Conservation (phyloP, 2,888 invertebrate species). For the Napeogenes sylphis region DNA sequence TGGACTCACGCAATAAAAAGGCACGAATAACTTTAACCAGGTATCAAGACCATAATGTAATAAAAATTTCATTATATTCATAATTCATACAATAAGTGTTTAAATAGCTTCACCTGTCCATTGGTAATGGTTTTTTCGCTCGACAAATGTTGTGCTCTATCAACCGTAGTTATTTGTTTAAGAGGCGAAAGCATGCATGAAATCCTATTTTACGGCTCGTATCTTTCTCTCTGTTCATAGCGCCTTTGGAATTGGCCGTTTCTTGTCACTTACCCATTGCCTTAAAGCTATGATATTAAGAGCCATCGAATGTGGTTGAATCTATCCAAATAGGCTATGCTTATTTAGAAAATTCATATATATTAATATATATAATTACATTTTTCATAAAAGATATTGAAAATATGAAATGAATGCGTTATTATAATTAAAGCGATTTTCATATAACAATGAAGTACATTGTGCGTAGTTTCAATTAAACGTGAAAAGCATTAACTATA, state of each 20-base stretch:
- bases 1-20: too few relatives aligned
- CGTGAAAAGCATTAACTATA: neutral
- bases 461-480: neutral
- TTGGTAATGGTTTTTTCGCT: conserved; percentile 41
- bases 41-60: too few relatives aligned
- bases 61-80: too few relatives aligned
- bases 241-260: conserved; percentile 69
- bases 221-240: conserved; percentile 64
- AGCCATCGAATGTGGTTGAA: conserved; percentile 2
- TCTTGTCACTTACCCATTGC: conserved; percentile 46
- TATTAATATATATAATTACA: too few relatives aligned
- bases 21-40: too few relatives aligned
- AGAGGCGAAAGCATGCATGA: conserved; percentile 74
- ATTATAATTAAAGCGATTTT: neutral
- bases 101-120: too few relatives aligned
- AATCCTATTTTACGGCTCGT: conserved; percentile 76
- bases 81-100: too few relatives aligned
- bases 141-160: conserved; percentile 69
- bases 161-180: conserved; percentile 75
- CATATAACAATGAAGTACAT: neutral
- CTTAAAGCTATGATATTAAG: neutral
- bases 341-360: neutral
- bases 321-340: neutral
- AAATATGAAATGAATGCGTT: neutral
- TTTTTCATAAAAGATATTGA: neutral